These are phyloP conservation scores for Drosophila dives DNA, from an alignment of 2,888 invertebrate species.

Conservation along the genomic window DNA sequence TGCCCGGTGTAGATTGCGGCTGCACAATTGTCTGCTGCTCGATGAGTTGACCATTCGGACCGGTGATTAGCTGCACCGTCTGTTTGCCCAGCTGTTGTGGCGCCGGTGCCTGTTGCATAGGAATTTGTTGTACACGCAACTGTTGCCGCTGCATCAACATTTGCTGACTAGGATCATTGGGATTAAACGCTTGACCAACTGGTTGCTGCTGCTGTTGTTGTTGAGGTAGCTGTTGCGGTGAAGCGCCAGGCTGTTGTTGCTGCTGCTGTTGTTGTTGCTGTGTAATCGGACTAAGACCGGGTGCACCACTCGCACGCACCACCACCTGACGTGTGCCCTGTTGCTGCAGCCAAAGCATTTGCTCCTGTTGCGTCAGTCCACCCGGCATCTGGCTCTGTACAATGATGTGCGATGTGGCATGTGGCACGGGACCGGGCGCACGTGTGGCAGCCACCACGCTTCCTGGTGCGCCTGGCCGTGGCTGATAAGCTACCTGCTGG, in stretches of 20 bases:
- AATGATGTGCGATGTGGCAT: constrained; percentile 86
- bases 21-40: constrained; percentile 78
- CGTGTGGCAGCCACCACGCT: constrained; percentile 85
- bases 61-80: constrained; percentile 81
- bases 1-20: constrained; percentile 56
- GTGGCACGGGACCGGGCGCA: constrained; percentile 84
- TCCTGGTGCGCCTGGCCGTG: constrained; percentile 82
- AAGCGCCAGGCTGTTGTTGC: constrained; percentile 51
- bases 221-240: constrained; percentile 57
- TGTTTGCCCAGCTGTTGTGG: constrained; percentile 72
- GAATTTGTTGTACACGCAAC: constrained; percentile 82
- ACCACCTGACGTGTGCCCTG: constrained; percentile 88
- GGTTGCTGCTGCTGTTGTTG: constrained; percentile 58
- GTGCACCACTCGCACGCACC: constrained; percentile 83
- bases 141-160: constrained; percentile 83
- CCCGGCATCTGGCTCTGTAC: constrained; percentile 89
- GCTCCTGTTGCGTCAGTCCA: constrained; percentile 88
- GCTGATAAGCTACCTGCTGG: constrained; percentile 85
- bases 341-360: constrained; percentile 90
- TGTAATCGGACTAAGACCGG: constrained; percentile 83
- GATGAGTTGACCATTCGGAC: constrained; percentile 70
- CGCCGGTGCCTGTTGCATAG: constrained; percentile 73
- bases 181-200: constrained; percentile 70
- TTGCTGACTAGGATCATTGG: constrained; percentile 83
- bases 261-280: constrained; percentile 73